phyloP scores from a whole-genome alignment of 1,140 invertebrate genomes.

The Matsumurasca onukii region DNA sequence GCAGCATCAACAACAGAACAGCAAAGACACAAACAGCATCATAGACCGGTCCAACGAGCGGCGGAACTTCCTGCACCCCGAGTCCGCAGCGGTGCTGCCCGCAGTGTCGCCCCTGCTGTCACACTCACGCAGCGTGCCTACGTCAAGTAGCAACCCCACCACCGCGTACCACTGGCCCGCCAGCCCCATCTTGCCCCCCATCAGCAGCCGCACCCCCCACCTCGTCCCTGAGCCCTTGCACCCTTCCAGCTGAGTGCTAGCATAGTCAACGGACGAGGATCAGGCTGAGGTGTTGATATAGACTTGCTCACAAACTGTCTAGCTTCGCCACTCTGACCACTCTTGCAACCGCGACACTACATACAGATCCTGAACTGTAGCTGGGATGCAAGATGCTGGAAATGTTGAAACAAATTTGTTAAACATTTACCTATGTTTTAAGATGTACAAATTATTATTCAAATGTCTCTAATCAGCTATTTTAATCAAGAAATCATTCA shows the following conservation, averaged over 20 bases:
- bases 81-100: conserved; percentile 54
- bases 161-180: conserved; percentile 68
- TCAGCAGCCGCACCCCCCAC: conserved; percentile 67
- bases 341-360: not conserved
- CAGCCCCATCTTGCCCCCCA: conserved; percentile 68
- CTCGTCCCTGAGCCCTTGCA: conserved; percentile 67
- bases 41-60: conserved; percentile 68
- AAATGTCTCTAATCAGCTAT: not conserved
- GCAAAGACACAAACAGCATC: conserved; percentile 32
- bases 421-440: not conserved
- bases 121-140: conserved; percentile 58
- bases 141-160: too few species aligned
- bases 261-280: conserved; percentile 31
- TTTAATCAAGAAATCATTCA: too few species aligned
- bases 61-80: conserved; percentile 81
- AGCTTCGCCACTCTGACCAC: not conserved
- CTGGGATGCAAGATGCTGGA: not conserved
- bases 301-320: conserved; percentile 17
- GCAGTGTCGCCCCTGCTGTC: conserved; percentile 52
- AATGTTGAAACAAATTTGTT: not conserved
- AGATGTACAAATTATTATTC: not conserved
- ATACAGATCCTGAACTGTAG: not conserved
- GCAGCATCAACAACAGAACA: conserved; percentile 55
- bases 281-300: conserved; percentile 29
- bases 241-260: conserved; percentile 48